These are phyloP conservation scores for Acanthisitta chloris DNA, from an alignment of 2,113 vertebrate genomes.

Conservation along the genomic window DNA sequence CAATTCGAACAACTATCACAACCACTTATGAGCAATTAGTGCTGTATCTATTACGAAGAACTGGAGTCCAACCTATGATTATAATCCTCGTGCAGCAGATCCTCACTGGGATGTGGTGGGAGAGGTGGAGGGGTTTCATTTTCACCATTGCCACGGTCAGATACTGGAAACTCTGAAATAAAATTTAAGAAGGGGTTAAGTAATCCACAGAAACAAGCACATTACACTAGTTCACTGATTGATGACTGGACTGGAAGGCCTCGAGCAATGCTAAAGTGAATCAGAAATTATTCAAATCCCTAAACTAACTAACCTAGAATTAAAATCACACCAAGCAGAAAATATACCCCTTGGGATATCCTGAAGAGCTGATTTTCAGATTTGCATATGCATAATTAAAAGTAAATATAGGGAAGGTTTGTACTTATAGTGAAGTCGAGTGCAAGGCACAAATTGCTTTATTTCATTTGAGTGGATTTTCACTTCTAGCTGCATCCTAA, in stretches of 20 bases:
- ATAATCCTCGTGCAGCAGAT: constrained; percentile 71
- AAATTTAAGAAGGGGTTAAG: constrained; percentile 38
- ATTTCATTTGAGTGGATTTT: constrained; percentile 17
- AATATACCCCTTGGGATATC: constrained; percentile 29
- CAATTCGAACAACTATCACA: background rate
- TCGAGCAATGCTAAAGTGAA: constrained; percentile 14
- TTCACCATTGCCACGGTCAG: constrained; percentile 39
- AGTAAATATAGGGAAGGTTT: constrained; percentile 49
- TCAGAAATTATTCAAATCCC: constrained; percentile 61
- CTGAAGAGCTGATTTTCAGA: constrained; percentile 39
- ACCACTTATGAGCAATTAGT: background rate
- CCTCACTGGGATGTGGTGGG: constrained; percentile 68
- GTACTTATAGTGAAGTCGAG: background rate
- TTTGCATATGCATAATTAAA: constrained; percentile 59
- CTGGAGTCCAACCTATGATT: constrained; percentile 67
- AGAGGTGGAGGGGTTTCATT: constrained; percentile 67
- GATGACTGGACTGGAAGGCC: constrained; percentile 21
- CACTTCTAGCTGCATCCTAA: background rate
- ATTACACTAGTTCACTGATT: constrained; percentile 22
- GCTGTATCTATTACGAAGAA: background rate
- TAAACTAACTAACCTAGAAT: constrained; percentile 64
- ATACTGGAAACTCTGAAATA: constrained; percentile 60
- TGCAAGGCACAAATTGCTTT: background rate
- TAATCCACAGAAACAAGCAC: background rate
- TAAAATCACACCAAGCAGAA: constrained; percentile 57